Evolutionary conservation across 2,113 vertebrate species (phyloP).

Genomic region (Taurulus bubalis): DNA sequence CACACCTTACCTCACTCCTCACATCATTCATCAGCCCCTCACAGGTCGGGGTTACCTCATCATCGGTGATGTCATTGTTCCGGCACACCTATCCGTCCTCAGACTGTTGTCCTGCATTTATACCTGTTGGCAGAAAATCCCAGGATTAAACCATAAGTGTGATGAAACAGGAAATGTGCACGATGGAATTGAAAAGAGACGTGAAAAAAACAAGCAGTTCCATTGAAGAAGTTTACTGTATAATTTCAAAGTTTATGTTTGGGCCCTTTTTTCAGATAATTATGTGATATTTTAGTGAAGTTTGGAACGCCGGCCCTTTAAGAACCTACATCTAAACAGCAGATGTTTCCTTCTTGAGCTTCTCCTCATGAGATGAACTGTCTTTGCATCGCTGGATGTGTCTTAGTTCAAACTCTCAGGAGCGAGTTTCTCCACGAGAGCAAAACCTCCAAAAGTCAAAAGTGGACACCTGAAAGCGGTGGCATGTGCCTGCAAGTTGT

Average conservation of each 20-base stretch:
- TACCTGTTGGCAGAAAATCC: no score
- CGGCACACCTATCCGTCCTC: not conserved
- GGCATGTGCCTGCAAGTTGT: not conserved
- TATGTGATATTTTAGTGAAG: no score
- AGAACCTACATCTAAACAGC: not conserved
- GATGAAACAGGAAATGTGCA: not conserved
- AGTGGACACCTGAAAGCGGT: no score
- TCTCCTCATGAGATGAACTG: no score
- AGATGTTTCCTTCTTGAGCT: not conserved
- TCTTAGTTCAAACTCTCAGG: not conserved
- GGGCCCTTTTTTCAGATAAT: no score
- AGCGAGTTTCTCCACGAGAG: not conserved
- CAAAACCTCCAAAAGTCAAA: no score
- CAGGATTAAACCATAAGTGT: not conserved
- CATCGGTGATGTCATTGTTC: slow-evolving; percentile 52
- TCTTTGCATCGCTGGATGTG: no score
- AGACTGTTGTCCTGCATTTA: no score
- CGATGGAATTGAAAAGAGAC: not conserved
- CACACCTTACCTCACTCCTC: slow-evolving; percentile 32
- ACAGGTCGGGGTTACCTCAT: slow-evolving; percentile 50
- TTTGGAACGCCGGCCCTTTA: not conserved
- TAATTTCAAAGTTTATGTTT: not conserved
- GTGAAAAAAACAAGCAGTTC: not conserved
- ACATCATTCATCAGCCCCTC: slow-evolving; percentile 49
- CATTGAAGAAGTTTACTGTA: no score